These are phyloP conservation scores for Dolichotis patagonum DNA, from an alignment of 2,113 vertebrate genomes.

Conservation along the genomic window DNA sequence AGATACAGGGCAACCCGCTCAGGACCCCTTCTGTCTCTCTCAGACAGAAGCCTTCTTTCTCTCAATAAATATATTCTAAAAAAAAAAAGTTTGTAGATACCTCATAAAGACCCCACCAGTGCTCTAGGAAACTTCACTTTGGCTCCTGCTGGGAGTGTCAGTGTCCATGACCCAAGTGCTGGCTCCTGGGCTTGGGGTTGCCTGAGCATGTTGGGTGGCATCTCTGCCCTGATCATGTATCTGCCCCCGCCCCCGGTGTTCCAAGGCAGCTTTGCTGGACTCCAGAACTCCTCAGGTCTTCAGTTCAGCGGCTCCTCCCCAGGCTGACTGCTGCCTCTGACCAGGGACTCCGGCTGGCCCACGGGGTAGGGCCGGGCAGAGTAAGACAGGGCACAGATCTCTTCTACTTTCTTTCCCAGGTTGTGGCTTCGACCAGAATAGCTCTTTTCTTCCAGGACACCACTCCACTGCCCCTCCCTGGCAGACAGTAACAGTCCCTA, in stretches of 20 bases:
- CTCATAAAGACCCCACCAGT: background rate
- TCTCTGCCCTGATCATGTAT: background rate
- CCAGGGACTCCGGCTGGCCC: background rate
- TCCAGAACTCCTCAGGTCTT: background rate
- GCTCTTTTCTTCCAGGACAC: background rate
- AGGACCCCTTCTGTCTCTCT: too few relatives aligned
- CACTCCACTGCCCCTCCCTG: background rate
- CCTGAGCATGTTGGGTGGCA: background rate
- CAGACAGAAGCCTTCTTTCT: too few relatives aligned
- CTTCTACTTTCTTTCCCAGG: background rate
- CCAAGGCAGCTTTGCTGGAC: background rate
- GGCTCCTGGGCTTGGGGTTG: background rate
- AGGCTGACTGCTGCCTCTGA: background rate
- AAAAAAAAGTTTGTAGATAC: background rate
- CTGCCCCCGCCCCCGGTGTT: background rate
- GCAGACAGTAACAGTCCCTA: background rate
- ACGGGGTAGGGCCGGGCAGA: background rate
- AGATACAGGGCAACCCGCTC: background rate
- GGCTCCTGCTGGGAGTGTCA: background rate
- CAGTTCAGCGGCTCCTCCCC: background rate
- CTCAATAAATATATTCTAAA: too few relatives aligned
- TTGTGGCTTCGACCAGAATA: background rate
- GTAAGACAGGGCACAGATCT: background rate
- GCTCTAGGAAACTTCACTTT: background rate
- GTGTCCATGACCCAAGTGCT: background rate